phyloP scores from a whole-genome alignment of 2,797 vertebrate genomes.

The Buphagus erythrorhynchus region DNA sequence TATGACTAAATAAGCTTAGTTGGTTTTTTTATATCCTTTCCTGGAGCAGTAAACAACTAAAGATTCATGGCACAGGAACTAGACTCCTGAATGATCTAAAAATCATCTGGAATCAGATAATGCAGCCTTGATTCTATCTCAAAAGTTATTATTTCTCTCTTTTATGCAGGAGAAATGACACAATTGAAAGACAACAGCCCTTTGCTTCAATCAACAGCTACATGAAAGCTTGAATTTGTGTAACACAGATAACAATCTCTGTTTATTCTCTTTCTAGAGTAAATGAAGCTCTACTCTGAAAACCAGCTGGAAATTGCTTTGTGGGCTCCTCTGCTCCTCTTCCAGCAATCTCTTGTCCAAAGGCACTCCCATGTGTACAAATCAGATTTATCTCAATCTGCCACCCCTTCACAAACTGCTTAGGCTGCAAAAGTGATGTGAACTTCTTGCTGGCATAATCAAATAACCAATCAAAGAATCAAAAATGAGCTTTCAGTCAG shows the following conservation, averaged over 20 bases:
- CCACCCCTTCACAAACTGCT: background rate
- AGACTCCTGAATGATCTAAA: background rate
- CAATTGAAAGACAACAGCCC: background rate
- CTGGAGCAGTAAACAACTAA: background rate
- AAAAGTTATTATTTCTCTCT: background rate
- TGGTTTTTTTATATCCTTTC: background rate
- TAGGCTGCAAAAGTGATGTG: background rate
- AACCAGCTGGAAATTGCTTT: background rate
- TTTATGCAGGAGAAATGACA: background rate
- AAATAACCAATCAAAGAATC: background rate
- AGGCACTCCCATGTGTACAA: background rate
- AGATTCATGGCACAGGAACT: background rate
- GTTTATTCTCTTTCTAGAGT: background rate
- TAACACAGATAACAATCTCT: background rate
- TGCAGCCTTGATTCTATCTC: background rate
- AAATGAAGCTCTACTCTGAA: background rate
- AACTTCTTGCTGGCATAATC: background rate
- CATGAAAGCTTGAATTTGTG: background rate
- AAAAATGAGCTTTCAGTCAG: background rate
- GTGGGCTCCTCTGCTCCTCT: background rate
- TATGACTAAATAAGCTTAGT: background rate
- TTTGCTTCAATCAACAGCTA: background rate
- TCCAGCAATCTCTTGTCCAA: background rate
- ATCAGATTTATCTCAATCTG: background rate
- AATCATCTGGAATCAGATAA: background rate